These are phyloP conservation scores for Palythoa grandiflora DNA, from an alignment of 92 coral and sea anemone genomes.

Conservation along the genomic window DNA sequence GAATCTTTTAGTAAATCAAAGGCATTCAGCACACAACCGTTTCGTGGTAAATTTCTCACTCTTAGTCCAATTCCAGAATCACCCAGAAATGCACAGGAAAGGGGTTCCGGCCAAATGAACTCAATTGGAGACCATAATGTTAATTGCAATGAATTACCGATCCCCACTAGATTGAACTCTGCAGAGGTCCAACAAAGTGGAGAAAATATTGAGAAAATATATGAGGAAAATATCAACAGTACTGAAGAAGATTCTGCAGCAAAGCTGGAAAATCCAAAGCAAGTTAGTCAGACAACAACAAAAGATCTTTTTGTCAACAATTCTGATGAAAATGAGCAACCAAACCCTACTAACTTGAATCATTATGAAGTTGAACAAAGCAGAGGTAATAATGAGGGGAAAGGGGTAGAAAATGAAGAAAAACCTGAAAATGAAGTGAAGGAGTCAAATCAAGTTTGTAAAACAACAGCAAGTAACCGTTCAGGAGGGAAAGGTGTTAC, in stretches of 20 bases:
- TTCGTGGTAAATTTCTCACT: slow-evolving; percentile 62
- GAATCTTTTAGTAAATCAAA: slow-evolving; percentile 58
- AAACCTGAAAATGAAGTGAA: neutral
- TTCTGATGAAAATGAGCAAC: neutral
- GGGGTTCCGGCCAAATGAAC: neutral
- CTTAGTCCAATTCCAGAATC: slow-evolving; percentile 93
- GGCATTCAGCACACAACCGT: slow-evolving; percentile 52
- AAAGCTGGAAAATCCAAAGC: neutral
- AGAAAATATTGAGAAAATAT: neutral
- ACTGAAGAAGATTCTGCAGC: neutral
- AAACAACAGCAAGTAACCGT: neutral
- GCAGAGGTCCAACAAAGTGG: neutral
- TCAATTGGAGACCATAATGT: neutral
- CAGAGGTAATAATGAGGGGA: neutral
- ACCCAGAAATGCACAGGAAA: slow-evolving; percentile 58
- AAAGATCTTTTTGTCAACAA: neutral
- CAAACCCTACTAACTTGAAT: neutral
- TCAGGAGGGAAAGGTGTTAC: slow-evolving; percentile 6
- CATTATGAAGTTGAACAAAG: neutral
- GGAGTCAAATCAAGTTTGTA: neutral
- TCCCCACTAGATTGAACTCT: neutral
- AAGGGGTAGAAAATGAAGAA: neutral
- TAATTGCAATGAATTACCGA: neutral
- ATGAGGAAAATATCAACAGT: neutral
- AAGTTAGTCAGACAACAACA: neutral